Conservation (phyloP, 1,140 invertebrate species). For the Pogonomyrmex californicus region DNA sequence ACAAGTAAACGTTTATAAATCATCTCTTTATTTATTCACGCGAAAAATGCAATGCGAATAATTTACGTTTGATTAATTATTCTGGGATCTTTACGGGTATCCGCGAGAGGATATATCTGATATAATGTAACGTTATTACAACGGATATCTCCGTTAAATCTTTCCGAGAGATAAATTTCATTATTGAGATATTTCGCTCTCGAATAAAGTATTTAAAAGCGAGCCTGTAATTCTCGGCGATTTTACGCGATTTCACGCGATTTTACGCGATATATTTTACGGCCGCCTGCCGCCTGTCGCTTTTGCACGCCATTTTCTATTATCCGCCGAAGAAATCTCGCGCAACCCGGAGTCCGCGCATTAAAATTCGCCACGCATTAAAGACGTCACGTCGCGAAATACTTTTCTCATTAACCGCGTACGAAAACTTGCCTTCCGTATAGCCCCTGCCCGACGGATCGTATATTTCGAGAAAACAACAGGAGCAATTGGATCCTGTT, state of each 20-base stretch:
- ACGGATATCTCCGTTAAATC: neutral
- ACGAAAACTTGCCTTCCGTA: constrained; percentile 39
- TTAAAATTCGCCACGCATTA: constrained; percentile 45
- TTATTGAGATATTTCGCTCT: neutral
- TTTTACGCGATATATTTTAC: constrained; percentile 12
- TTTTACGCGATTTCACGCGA: constrained; percentile 2
- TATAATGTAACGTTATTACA: neutral
- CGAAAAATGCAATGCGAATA: neutral
- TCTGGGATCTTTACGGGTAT: neutral
- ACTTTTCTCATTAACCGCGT: constrained; percentile 39
- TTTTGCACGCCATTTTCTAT: constrained; percentile 37
- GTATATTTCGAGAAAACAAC: constrained; percentile 60
- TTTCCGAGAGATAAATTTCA: constrained; percentile 1
- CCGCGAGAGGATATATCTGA: neutral
- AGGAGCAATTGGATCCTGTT: constrained; percentile 68
- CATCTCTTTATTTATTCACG: no score
- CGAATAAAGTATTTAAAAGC: constrained; percentile 2
- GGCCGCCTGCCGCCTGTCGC: neutral
- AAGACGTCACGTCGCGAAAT: constrained; percentile 45
- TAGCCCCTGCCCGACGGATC: constrained; percentile 3
- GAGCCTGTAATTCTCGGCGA: neutral
- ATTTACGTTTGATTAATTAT: constrained; percentile 10
- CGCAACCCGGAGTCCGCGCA: neutral
- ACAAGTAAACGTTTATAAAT: neutral
- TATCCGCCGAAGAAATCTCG: constrained; percentile 24